Evolutionary conservation across 2,113 vertebrate genomes (phyloP), one percentile per base, ranked within the genome.

Genomic region (Scatophagus argus): DNA sequence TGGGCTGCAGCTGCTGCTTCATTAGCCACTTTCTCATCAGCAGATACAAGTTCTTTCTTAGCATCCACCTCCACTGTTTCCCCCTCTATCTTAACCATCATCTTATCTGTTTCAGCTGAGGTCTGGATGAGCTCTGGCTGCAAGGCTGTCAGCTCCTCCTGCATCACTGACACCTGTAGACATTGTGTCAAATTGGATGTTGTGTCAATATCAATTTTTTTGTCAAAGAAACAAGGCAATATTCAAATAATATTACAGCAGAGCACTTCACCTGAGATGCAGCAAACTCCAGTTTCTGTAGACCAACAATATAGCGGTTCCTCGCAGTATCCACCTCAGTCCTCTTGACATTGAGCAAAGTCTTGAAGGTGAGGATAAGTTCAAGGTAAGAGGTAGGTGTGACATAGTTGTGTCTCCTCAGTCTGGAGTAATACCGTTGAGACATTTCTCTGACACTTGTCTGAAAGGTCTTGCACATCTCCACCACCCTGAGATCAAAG

Each of bases 351-450:
- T 90, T 95, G 32, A 99, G 90, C 27, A 98, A 90, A 0, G 92
- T 71, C 87, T 98, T 98, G 85, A 96, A 98, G 71, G 97, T 99
- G 51, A 97, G 95, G 61, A 99, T 98, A 69, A 99, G 78, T 34
- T 98, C 97, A 0, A 98, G 93, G 77, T 98, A 98, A 55, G 97
- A 99, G 1, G 96, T 96, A 19, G 97, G 97, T 0, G 97, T 99
- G 54, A 98, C 96, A 0, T 99, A 99, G 91, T 99, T 97, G 91
- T 96, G 93, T 47, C 97, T 95, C 69, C 91, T 94, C 78, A 98
- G 92, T 0, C 73, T 92, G 3, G 90, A 74, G 21, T 94, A 97
- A 74, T 96, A 99, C 36, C 83, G 94, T 8, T 92, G 3, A 0
- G 97, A 98, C 58, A 99, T 89, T 0, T 93, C 89, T 66, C 93